phyloP scores from a whole-genome alignment of 1,140 invertebrate genomes.

The Tetraneura akinire region DNA sequence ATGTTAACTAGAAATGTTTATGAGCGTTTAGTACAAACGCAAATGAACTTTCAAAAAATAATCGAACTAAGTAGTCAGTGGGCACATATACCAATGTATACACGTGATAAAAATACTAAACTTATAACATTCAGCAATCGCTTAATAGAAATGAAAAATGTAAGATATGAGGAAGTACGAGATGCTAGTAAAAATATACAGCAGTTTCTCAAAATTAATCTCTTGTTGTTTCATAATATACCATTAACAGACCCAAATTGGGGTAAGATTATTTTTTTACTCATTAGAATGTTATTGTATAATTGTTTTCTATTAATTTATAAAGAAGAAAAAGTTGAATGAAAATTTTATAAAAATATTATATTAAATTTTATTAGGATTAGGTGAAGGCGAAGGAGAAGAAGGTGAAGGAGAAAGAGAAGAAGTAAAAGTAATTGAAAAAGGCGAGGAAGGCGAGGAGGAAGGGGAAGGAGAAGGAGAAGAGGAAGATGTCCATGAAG shows the following conservation, averaged over 20 bases:
- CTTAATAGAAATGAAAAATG: neutral
- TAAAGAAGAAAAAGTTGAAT: too few relatives aligned
- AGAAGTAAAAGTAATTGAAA: too few relatives aligned
- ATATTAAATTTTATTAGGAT: too few relatives aligned
- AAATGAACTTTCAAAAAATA: conserved; percentile 36
- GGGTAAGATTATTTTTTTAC: conserved; percentile 20
- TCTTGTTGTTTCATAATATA: conserved; percentile 65
- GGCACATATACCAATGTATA: conserved; percentile 20
- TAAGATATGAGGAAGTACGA: conserved; percentile 64
- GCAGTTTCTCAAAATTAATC: conserved; percentile 67
- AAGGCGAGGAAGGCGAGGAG: too few relatives aligned
- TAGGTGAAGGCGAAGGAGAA: too few relatives aligned
- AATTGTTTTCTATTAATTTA: too few relatives aligned
- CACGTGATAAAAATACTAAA: conserved; percentile 27
- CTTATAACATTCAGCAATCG: neutral
- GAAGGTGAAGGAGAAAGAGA: too few relatives aligned
- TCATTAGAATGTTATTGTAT: too few relatives aligned
- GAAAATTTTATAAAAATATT: too few relatives aligned
- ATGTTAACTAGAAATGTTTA: conserved; percentile 35
- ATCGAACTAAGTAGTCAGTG: conserved; percentile 35
- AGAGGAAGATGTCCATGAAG: too few relatives aligned
- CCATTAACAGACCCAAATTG: conserved; percentile 56
- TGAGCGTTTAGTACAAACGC: conserved; percentile 20
- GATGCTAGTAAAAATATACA: conserved; percentile 64
- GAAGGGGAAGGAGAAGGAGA: too few relatives aligned